Percentiles rank a stretch among this genome's conserved stretches.
Evolutionary conservation across 2,797 vertebrate genomes (phyloP).

Genomic region (Psittacula derbiana): DNA sequence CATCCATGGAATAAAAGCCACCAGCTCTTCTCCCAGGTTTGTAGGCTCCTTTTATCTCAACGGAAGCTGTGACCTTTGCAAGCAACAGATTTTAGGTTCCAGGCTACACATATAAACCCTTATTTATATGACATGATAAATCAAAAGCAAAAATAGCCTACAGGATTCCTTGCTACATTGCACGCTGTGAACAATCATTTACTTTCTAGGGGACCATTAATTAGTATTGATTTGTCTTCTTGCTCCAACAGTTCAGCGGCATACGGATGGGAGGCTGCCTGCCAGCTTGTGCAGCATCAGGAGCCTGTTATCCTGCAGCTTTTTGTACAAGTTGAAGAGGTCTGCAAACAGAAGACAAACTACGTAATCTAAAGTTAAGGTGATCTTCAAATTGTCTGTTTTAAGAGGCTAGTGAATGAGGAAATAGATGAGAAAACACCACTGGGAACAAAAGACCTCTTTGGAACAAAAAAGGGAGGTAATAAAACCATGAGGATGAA

Average conservation of each 20-base stretch:
- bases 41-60: not conserved
- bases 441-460: not conserved
- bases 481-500: not conserved
- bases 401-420: not conserved
- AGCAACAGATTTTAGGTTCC: not conserved
- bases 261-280: accelerated
- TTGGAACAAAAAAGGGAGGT: not conserved
- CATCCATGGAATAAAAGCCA: not conserved
- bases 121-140: not conserved
- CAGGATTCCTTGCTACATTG: not conserved
- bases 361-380: not conserved
- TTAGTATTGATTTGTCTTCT: not conserved
- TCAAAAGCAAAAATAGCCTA: conserved; percentile 2
- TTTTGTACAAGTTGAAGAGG: not conserved
- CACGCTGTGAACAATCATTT: not conserved
- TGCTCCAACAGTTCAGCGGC: not conserved
- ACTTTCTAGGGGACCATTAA: conserved; percentile 1
- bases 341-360: not conserved
- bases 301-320: not conserved
- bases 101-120: not conserved
- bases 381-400: not conserved
- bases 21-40: not conserved
- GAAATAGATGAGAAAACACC: not conserved
- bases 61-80: not conserved
- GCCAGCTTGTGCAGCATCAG: not conserved